phyloP scores from a whole-genome alignment of 2,113 vertebrate genomes.

The Pomatorhinus ruficollis region DNA sequence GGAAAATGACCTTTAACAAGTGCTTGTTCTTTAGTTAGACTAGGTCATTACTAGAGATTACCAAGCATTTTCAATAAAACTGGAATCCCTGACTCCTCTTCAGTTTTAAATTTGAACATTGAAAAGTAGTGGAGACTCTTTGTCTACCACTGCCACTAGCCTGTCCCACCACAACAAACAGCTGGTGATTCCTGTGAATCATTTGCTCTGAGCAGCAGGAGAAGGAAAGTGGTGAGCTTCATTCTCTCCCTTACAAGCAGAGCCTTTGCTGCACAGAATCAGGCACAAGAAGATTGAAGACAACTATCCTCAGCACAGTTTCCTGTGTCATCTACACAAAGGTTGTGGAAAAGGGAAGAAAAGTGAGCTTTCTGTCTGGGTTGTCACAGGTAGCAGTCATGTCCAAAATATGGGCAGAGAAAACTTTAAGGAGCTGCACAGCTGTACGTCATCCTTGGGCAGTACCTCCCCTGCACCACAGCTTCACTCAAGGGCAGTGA shows the following conservation, averaged over 20 bases:
- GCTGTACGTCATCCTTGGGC: background rate
- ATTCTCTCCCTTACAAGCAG: background rate
- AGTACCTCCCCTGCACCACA: background rate
- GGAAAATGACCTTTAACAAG: conserved; percentile 78
- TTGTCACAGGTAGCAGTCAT: background rate
- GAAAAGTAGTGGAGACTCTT: background rate
- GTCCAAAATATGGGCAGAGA: background rate
- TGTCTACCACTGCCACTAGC: background rate
- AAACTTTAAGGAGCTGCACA: background rate
- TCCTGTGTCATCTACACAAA: background rate
- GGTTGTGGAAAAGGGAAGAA: background rate
- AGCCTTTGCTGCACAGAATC: background rate
- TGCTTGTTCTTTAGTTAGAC: conserved; percentile 64
- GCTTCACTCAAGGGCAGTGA: background rate
- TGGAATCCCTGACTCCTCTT: conserved; percentile 24
- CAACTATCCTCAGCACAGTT: background rate
- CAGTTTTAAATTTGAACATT: background rate
- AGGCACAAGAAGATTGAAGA: background rate
- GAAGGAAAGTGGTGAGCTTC: background rate
- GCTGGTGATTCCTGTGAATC: background rate
- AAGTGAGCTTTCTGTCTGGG: background rate
- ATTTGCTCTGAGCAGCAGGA: background rate
- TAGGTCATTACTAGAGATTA: conserved; percentile 75
- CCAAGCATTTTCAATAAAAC: conserved; percentile 49
- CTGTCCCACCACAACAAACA: background rate